These are phyloP conservation scores for Eptesicus fuscus DNA, from an alignment of 2,113 vertebrate species.

Conservation along the genomic window DNA sequence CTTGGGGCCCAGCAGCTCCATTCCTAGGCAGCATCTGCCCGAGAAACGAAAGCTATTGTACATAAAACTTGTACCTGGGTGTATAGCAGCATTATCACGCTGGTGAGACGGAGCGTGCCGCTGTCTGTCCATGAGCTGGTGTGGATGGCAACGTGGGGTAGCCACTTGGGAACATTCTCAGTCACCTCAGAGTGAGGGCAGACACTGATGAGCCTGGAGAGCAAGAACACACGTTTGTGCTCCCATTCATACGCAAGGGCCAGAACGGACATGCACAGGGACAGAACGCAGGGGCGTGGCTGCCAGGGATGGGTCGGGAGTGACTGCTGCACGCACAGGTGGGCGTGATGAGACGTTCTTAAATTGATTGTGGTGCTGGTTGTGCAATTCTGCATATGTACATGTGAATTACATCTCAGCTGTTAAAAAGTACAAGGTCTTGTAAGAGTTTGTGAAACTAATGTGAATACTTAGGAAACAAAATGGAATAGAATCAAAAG, in stretches of 20 bases:
- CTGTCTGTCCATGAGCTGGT: background rate
- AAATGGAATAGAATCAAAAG: background rate
- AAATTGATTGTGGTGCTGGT: background rate
- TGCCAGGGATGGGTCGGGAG: background rate
- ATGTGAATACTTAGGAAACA: background rate
- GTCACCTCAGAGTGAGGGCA: accelerated
- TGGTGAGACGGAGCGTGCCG: background rate
- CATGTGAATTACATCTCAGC: background rate
- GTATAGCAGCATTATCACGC: background rate
- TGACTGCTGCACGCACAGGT: background rate
- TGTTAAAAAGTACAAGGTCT: background rate
- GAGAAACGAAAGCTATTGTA: background rate
- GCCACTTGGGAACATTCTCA: too few species aligned
- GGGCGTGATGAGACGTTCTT: background rate
- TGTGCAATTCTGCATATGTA: background rate
- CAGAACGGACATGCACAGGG: background rate
- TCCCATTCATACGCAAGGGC: background rate
- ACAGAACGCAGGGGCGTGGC: background rate
- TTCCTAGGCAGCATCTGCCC: background rate
- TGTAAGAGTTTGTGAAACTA: background rate
- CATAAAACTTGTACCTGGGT: background rate
- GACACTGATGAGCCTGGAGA: background rate
- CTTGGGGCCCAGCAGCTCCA: background rate
- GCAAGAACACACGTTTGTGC: accelerated
- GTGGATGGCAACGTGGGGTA: accelerated